Conservation (phyloP, 2,888 invertebrate genomes). For the Hedychridium roseum region DNA sequence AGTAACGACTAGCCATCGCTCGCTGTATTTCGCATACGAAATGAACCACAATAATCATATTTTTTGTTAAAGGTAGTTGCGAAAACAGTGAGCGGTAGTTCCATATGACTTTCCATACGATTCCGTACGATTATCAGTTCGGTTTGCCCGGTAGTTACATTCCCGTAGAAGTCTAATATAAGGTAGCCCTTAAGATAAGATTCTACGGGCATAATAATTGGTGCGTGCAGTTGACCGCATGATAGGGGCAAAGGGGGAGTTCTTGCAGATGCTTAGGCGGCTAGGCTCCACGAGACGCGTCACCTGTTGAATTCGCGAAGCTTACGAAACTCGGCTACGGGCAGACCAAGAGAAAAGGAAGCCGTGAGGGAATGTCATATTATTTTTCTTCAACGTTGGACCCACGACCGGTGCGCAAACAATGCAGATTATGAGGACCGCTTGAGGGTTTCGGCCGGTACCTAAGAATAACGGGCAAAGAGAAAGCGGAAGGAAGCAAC, state of each 20-base stretch:
- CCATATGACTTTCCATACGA: not conserved
- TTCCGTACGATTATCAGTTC: no score
- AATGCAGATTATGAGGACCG: no score
- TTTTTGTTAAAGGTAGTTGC: not conserved
- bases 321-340: not conserved
- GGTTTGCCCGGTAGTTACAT: no score
- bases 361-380: not conserved
- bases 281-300: slow-evolving; percentile 17
- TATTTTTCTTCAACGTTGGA: no score
- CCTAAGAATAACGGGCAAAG: no score
- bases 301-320: slow-evolving; percentile 41
- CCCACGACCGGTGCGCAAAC: no score
- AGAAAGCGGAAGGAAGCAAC: no score
- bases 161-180: no score
- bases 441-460: no score
- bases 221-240: not conserved
- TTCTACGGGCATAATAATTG: not conserved
- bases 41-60: no score
- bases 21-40: no score
- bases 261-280: not conserved
- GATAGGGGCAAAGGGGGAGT: not conserved
- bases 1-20: no score
- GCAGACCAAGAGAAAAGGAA: not conserved
- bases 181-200: not conserved
- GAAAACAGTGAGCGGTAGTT: not conserved